phyloP scores from a whole-genome alignment of 2,797 vertebrate genomes.

The Ciconia nigra region DNA sequence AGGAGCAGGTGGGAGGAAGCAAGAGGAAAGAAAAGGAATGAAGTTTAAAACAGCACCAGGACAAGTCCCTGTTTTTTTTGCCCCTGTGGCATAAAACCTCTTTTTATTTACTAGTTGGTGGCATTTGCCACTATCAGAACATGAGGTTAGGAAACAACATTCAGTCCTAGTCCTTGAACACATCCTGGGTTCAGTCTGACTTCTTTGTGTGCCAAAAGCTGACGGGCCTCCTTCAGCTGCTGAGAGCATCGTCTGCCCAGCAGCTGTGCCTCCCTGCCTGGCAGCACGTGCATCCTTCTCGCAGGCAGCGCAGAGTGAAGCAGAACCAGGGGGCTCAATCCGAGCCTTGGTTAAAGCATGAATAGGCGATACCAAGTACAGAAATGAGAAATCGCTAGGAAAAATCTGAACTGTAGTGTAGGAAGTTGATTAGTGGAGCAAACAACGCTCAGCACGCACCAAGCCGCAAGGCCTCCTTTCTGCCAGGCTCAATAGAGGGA shows the following conservation, averaged over 20 bases:
- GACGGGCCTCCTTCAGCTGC: not conserved
- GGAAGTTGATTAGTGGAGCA: not conserved
- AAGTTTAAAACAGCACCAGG: not conserved
- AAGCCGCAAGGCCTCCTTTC: not conserved
- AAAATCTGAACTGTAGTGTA: not conserved
- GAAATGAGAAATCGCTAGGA: not conserved
- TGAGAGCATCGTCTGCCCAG: not conserved
- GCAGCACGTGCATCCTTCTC: rapidly evolving
- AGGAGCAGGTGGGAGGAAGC: not conserved
- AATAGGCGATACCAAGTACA: not conserved
- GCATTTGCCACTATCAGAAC: not conserved
- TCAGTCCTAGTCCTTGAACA: not conserved
- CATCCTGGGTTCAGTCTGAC: not conserved
- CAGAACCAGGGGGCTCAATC: not conserved
- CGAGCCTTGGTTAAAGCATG: not conserved
- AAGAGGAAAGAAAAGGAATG: not conserved
- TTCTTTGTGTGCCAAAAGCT: not conserved
- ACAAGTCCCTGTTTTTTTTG: not conserved
- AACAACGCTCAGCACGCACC: not conserved
- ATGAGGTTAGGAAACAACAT: not conserved
- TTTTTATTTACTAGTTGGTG: not conserved
- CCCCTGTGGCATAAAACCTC: not conserved
- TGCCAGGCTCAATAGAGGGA: not conserved
- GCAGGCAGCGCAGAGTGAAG: not conserved
- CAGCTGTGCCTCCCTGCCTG: not conserved